Base-by-base conservation (phyloP, 2,888 invertebrate genomes). In the Sinotaia quadrata region DNA sequence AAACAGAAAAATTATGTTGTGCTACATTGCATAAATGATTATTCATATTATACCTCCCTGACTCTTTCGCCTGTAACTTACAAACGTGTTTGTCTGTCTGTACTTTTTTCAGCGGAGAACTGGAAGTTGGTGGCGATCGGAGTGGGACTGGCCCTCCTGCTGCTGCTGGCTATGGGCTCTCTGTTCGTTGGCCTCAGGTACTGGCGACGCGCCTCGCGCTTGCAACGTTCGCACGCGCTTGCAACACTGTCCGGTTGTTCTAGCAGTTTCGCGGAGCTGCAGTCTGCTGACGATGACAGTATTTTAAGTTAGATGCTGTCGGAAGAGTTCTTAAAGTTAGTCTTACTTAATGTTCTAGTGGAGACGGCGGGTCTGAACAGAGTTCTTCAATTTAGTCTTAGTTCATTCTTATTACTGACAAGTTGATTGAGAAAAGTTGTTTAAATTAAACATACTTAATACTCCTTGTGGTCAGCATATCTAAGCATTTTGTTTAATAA, bases 101-200 rank as follows among this genome's bases (percentile, higher is more conserved):
- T 18, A 41, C 15, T n/a, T 52, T 27, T 52, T 52, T 52, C 61
- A 61, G 61, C 34, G 47, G 61, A 49, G 51, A 15, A 41, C 10
- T 51, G 49, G 61, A 49, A 51, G 61, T 8, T 49, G 33, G 33
- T 47, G 27, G 51, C 61, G 24, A 47, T 61, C n/a, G 49, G 49
- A 21, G 36, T 54, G 24, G 65, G 56, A 12, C 33, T 65, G 54
- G 65, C 41, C 15, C 52, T 65, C 27, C 18, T 54, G 15, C 29
- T 44, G 21, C 5, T 65, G n/a, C n/a, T 65, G 12, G 65, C 41
- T 33, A 15, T 65, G 18, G 65, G 65, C n/a, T 41, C 21, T 33
- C 31, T 24, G 12, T 44, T 65, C 56, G 29, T 65, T n/a, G 54
- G 37, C 15, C 44, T 65, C 65, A 65, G 65, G 65, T 65, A 65